Evolutionary conservation across 2,113 vertebrate species (phyloP).

Genomic region (Periophthalmus modestus): DNA sequence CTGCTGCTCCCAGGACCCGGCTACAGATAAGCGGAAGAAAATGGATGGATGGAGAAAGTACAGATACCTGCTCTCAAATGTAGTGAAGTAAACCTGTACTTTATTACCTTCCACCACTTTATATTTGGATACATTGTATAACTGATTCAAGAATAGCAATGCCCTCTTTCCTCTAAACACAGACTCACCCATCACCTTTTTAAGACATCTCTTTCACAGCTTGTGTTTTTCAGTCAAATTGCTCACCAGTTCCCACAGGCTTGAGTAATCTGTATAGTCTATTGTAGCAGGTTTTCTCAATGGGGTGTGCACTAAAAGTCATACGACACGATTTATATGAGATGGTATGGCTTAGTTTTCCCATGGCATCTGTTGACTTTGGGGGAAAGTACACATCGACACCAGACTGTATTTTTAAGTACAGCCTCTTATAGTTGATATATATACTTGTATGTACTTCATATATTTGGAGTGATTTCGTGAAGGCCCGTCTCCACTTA

Average conservation of each 20-base stretch:
- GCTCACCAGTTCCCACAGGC: background rate
- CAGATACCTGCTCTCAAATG: too few species aligned
- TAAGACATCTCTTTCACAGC: background rate
- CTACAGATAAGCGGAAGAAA: too few species aligned
- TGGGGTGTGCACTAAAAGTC: background rate
- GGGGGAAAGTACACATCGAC: background rate
- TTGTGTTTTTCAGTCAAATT: background rate
- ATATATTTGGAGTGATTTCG: constrained; percentile 8
- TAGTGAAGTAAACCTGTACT: too few species aligned
- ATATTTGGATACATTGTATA: too few species aligned
- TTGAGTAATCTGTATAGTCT: background rate
- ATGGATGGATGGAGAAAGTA: too few species aligned
- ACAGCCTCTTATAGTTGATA: background rate
- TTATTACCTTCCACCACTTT: too few species aligned
- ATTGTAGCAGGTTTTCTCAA: background rate
- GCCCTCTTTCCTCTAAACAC: background rate
- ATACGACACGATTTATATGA: background rate
- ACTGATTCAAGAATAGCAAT: background rate
- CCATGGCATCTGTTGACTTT: constrained; percentile 11
- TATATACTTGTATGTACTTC: background rate
- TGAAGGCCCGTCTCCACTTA: constrained; percentile 22
- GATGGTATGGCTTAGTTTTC: background rate
- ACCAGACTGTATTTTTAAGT: background rate
- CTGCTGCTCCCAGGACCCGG: too few species aligned
- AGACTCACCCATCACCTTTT: background rate